Percentiles rank a stretch among this genome's conserved stretches.
These are phyloP conservation scores for Cerastis leucographa DNA, from an alignment of 2,888 invertebrate genomes.

Conservation along the genomic window DNA sequence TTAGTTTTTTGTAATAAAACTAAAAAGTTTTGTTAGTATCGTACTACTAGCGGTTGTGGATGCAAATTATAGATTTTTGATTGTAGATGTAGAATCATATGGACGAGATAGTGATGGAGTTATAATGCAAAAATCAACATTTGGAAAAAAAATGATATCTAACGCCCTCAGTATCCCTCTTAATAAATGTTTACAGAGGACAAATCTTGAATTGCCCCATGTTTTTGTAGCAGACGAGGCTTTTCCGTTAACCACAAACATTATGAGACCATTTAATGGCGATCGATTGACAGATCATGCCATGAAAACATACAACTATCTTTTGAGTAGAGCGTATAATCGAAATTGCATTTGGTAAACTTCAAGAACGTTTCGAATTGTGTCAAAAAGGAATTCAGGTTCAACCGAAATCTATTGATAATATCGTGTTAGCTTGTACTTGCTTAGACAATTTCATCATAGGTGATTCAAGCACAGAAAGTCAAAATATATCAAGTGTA, in stretches of 20 bases:
- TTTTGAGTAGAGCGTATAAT: slow-evolving; percentile 4
- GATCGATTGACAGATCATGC: slow-evolving; percentile 14
- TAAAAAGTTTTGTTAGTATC: no score
- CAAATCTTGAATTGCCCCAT: slow-evolving; percentile 2
- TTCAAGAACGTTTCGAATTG: slow-evolving; percentile 12
- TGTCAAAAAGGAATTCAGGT: slow-evolving; percentile 18
- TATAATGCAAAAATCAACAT: no score
- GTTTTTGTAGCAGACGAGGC: slow-evolving; percentile 1
- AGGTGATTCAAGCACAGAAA: no score
- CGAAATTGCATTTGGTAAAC: slow-evolving; percentile 16
- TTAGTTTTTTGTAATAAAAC: no score
- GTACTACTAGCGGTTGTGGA: no score
- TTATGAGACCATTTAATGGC: slow-evolving; percentile 5
- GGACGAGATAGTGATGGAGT: no score
- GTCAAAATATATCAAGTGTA: no score
- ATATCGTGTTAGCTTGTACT: no score
- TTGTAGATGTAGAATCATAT: no score
- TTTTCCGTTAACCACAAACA: slow-evolving; percentile 3
- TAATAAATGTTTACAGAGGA: not conserved
- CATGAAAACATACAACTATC: slow-evolving; percentile 9
- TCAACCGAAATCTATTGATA: no score
- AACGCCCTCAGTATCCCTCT: not conserved
- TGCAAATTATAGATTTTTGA: no score
- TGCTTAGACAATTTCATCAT: no score
- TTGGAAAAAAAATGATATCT: not conserved